phyloP scores from a whole-genome alignment of 2,888 invertebrate species.

The Orthosia incerta region DNA sequence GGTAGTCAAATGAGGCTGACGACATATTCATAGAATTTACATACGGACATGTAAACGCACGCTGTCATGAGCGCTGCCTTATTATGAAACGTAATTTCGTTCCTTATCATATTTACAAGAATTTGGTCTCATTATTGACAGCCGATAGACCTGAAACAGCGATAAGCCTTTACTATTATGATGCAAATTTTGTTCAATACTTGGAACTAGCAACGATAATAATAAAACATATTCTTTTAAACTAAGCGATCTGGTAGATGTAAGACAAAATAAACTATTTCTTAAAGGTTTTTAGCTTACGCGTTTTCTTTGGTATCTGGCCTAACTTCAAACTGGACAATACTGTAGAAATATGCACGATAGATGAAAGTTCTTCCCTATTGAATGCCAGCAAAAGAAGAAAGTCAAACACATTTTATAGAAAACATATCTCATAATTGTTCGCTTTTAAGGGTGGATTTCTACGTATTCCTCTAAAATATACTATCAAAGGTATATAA shows the following conservation, averaged over 20 bases:
- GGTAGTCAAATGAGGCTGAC: background rate
- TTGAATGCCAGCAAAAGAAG: background rate
- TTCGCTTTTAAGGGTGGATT: background rate
- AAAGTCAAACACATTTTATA: background rate
- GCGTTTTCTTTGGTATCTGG: too few relatives aligned
- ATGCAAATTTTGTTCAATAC: background rate
- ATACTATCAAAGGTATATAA: too few relatives aligned
- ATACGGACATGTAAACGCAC: background rate
- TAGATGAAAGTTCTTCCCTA: background rate
- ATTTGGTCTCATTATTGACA: constrained; percentile 6
- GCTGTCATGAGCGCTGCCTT: constrained; percentile 8
- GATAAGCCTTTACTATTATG: background rate
- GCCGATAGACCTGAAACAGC: background rate
- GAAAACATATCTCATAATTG: too few relatives aligned
- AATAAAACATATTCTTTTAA: too few relatives aligned
- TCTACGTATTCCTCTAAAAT: background rate
- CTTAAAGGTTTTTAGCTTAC: too few relatives aligned
- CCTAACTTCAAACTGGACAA: too few relatives aligned
- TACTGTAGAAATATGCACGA: background rate
- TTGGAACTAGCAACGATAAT: too few relatives aligned
- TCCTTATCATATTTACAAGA: background rate
- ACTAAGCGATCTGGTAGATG: too few relatives aligned
- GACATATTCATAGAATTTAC: constrained; percentile 37
- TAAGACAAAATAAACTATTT: too few relatives aligned
- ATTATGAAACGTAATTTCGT: constrained; percentile 17